These are phyloP conservation scores for Tetrax tetrax DNA, from an alignment of 2,113 vertebrate species.

Conservation along the genomic window DNA sequence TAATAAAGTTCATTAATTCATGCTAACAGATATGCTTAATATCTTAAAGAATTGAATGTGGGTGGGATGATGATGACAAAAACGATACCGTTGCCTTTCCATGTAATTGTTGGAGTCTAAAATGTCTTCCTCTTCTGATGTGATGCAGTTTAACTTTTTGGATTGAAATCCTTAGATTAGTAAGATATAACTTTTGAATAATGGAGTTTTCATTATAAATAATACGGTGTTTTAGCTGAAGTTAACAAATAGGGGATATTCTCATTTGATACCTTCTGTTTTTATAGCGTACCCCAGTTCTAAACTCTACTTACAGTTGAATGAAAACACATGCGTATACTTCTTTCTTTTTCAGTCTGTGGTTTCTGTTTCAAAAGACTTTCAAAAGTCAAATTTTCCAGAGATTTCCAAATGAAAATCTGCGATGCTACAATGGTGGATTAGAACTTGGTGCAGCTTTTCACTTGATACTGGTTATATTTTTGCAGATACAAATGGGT, in stretches of 20 bases:
- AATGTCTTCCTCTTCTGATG: not conserved
- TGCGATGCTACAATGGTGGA: not conserved
- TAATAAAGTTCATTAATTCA: not conserved
- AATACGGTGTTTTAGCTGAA: not conserved
- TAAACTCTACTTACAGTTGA: not conserved
- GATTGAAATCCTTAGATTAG: not conserved
- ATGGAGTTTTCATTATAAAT: not conserved
- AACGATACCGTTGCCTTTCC: not conserved
- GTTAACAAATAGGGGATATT: not conserved
- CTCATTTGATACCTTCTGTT: not conserved
- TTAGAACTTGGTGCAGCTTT: not conserved
- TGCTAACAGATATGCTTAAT: not conserved
- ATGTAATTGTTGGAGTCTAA: not conserved
- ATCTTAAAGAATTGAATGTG: rapidly evolving
- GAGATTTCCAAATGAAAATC: not conserved
- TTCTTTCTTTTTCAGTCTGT: not conserved
- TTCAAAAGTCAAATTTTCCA: not conserved
- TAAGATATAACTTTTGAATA: not conserved
- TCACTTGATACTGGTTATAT: not conserved
- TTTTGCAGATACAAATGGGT: not conserved
- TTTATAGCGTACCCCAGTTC: not conserved
- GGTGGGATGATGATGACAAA: rapidly evolving
- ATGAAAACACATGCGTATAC: not conserved
- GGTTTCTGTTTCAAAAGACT: not conserved
- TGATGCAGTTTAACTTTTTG: not conserved